Conservation (phyloP, 2,797 vertebrate genomes). For the Xiphophorus birchmanni region DNA sequence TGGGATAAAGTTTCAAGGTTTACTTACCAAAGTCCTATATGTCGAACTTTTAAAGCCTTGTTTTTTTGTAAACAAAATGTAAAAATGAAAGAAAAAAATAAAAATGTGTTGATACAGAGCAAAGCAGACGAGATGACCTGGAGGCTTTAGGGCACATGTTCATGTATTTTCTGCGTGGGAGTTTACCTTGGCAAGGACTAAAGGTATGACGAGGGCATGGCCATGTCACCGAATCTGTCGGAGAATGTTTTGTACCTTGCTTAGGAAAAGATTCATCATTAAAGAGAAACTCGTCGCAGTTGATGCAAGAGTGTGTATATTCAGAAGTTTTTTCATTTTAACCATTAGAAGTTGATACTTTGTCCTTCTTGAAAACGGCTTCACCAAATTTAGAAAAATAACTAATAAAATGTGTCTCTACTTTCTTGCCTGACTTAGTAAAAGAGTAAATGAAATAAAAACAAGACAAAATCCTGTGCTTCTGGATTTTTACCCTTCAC, state of each 20-base stretch:
- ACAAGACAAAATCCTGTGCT: background rate
- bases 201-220: constrained; percentile 83
- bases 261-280: background rate
- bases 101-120: constrained; percentile 81
- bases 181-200: constrained; percentile 97
- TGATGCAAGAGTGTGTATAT: no score
- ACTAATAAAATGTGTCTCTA: background rate
- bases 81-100: constrained; percentile 9
- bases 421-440: background rate
- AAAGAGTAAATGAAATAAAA: background rate
- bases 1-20: background rate
- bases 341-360: no score
- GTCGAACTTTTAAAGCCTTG: background rate
- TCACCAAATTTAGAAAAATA: background rate
- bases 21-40: background rate
- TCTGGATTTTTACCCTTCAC: background rate
- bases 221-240: constrained; percentile 1
- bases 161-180: constrained; percentile 99
- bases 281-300: background rate
- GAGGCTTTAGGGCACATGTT: constrained; percentile 99
- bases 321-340: no score
- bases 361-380: no score
- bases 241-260: background rate
- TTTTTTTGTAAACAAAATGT: background rate
- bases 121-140: constrained; percentile 97